Evolutionary conservation across 2,888 invertebrate genomes (phyloP).

Genomic region (Adineta ricciae): DNA sequence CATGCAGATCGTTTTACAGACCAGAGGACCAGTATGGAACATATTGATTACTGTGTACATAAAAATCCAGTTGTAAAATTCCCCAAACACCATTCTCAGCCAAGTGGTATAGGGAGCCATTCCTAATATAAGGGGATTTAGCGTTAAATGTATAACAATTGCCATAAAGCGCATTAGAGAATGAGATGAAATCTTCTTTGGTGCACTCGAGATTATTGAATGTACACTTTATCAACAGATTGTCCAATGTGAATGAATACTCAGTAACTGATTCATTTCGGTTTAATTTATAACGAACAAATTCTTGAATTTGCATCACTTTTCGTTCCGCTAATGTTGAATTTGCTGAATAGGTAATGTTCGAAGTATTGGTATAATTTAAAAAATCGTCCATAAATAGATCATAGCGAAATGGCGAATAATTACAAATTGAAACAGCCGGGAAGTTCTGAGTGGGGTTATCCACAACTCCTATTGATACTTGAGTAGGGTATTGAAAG

Average conservation of each 20-base stretch:
- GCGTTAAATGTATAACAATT: neutral
- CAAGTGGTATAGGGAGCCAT: neutral
- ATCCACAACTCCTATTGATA: neutral
- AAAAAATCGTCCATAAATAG: neutral
- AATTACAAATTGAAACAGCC: constrained; percentile 23
- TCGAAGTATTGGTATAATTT: neutral
- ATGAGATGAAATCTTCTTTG: neutral
- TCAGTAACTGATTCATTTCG: neutral
- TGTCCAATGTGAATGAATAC: neutral
- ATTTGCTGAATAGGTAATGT: neutral
- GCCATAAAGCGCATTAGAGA: neutral
- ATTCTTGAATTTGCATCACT: neutral
- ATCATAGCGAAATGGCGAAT: constrained; percentile 2
- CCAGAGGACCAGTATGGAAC: neutral
- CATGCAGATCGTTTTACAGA: neutral
- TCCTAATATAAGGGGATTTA: neutral
- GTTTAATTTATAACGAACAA: neutral
- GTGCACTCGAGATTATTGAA: neutral
- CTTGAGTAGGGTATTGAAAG: neutral
- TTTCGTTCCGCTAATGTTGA: neutral
- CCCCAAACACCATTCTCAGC: neutral
- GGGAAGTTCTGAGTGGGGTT: constrained; percentile 23
- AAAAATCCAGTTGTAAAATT: neutral
- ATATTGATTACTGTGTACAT: neutral
- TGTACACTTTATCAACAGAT: neutral